Percentiles rank a stretch among this genome's conserved stretches.
These are phyloP conservation scores for Tetragnatha versicolor DNA, from an alignment of 1,140 invertebrate genomes.

Conservation along the genomic window DNA sequence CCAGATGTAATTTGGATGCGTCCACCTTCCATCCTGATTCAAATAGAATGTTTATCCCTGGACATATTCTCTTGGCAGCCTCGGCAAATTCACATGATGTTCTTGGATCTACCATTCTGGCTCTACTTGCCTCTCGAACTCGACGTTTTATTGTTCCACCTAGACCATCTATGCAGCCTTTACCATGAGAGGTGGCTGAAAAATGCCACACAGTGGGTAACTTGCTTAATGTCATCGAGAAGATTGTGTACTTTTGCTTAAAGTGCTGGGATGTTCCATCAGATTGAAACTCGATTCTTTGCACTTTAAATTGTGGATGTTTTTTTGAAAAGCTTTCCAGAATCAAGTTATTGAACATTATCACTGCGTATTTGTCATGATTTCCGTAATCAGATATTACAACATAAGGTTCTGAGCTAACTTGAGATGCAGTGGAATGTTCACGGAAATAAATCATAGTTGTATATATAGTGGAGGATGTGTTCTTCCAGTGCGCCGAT, in stretches of 20 bases:
- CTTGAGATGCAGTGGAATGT: background rate
- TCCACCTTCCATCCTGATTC: too few species aligned
- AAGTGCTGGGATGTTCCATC: constrained; percentile 22
- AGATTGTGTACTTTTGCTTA: constrained; percentile 1
- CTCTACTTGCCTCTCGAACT: background rate
- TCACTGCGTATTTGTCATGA: constrained; percentile 3
- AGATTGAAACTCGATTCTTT: constrained; percentile 3
- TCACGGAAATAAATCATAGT: constrained; percentile 13
- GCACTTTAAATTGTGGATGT: background rate
- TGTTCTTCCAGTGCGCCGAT: background rate
- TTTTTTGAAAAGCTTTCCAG: background rate
- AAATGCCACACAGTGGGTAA: background rate
- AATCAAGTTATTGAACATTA: background rate
- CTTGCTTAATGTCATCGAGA: background rate
- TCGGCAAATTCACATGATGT: background rate
- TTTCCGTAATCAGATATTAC: background rate
- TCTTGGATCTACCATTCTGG: background rate
- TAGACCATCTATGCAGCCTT: background rate
- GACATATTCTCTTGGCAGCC: background rate
- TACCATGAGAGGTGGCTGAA: background rate
- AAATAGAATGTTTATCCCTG: background rate
- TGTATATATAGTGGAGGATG: background rate
- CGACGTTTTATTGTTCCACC: background rate
- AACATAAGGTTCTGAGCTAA: constrained; percentile 1
- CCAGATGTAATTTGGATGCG: too few species aligned